A percentile compares a stretch with the other conserved stretches of the same genome.
Evolutionary conservation across 2,113 vertebrate genomes (phyloP).

Genomic region (Nerophis lumbriciformis): DNA sequence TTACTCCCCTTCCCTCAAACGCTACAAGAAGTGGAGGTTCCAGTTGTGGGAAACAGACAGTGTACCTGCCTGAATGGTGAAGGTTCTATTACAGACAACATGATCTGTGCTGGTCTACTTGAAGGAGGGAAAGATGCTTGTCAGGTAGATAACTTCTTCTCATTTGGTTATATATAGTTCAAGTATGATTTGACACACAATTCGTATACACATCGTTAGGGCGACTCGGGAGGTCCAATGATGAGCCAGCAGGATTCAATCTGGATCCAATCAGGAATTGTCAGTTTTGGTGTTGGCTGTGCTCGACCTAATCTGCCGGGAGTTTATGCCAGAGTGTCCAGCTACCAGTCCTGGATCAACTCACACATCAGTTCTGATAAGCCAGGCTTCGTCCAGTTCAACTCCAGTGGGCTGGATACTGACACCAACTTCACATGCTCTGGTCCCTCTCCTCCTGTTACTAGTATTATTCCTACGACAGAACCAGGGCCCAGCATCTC

Average conservation of each 20-base stretch:
- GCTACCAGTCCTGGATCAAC: slow-evolving; percentile 77
- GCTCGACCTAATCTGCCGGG: slow-evolving; percentile 78
- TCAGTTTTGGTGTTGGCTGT: slow-evolving; percentile 83
- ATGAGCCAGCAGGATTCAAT: slow-evolving; percentile 65
- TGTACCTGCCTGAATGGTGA: too few relatives aligned
- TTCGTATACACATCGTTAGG: slow-evolving; percentile 49
- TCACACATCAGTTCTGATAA: slow-evolving; percentile 26
- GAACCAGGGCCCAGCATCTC: not conserved
- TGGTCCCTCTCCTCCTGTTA: slow-evolving; percentile 11
- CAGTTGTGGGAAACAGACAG: too few relatives aligned
- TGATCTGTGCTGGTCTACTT: too few relatives aligned
- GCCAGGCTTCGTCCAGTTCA: slow-evolving; percentile 53
- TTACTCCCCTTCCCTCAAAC: too few relatives aligned
- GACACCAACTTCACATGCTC: slow-evolving; percentile 41
- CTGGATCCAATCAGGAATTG: slow-evolving; percentile 82
- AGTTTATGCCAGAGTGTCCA: slow-evolving; percentile 78
- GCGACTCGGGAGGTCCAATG: slow-evolving; percentile 83
- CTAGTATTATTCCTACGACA: not conserved
- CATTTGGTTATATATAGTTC: not conserved
- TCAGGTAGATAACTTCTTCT: too few relatives aligned
- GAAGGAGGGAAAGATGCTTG: too few relatives aligned
- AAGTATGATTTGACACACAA: not conserved
- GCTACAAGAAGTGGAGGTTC: too few relatives aligned
- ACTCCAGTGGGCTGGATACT: slow-evolving; percentile 32
- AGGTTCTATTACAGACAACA: too few relatives aligned